Conservation (phyloP, 2,888 invertebrate species). For the Conomelus anceps region DNA sequence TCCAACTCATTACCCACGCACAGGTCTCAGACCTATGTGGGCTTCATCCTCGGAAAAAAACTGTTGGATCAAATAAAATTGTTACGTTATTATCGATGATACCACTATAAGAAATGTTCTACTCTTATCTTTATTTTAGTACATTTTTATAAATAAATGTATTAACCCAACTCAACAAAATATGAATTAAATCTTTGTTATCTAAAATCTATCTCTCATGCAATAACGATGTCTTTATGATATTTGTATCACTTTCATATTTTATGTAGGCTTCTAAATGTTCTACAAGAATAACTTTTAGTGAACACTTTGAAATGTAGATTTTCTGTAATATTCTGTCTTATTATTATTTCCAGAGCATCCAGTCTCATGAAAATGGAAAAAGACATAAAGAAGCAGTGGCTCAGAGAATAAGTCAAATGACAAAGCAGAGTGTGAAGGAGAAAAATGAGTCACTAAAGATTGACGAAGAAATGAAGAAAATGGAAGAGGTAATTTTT, state of each 20-base stretch:
- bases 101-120: no score
- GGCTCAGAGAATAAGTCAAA: conserved; percentile 72
- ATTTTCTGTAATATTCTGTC: neutral
- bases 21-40: no score
- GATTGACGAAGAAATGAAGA: conserved; percentile 68
- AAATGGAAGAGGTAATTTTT: conserved; percentile 72
- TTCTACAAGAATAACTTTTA: neutral
- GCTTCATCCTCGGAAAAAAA: no score
- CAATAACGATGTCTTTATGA: no score
- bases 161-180: no score
- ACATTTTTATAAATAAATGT: no score
- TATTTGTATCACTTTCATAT: neutral
- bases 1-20: no score
- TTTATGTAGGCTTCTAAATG: neutral
- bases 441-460: conserved; percentile 71
- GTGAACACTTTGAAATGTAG: neutral
- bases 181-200: no score
- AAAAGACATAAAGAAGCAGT: conserved; percentile 89
- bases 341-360: conserved; percentile 56
- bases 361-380: conserved; percentile 91
- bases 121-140: no score
- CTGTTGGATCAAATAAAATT: no score
- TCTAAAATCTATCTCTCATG: no score
- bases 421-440: conserved; percentile 74
- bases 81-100: no score